Conservation (phyloP, 2,113 vertebrate species). For the Erpornis zantholeuca region DNA sequence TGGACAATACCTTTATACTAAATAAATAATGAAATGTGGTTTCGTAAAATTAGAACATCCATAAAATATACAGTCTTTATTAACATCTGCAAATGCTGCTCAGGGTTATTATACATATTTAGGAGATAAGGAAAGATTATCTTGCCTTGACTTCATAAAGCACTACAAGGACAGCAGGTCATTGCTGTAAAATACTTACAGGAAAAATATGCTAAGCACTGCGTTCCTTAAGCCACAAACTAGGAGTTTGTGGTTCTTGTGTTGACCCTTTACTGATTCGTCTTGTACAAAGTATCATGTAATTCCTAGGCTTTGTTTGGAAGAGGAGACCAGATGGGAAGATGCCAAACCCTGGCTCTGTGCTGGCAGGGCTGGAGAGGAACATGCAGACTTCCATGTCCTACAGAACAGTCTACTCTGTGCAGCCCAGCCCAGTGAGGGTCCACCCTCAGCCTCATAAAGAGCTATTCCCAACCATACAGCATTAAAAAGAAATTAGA, state of each 20-base stretch:
- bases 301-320: background rate
- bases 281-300: background rate
- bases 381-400: background rate
- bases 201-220: background rate
- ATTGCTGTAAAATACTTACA: background rate
- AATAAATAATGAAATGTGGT: background rate
- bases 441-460: background rate
- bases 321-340: background rate
- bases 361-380: background rate
- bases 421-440: background rate
- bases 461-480: background rate
- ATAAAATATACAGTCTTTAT: background rate
- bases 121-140: slow-evolving; percentile 38
- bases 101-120: background rate
- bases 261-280: background rate
- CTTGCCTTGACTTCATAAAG: background rate
- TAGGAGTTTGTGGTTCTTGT: background rate
- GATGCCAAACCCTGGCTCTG: background rate
- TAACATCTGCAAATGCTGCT: background rate
- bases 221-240: background rate
- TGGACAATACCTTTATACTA: background rate
- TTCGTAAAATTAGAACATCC: background rate
- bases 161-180: background rate
- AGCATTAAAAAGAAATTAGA: background rate
- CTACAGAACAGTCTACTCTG: background rate